Evolutionary conservation across 1,140 invertebrate genomes (phyloP).

Genomic region (Pectinophora gossypiella): DNA sequence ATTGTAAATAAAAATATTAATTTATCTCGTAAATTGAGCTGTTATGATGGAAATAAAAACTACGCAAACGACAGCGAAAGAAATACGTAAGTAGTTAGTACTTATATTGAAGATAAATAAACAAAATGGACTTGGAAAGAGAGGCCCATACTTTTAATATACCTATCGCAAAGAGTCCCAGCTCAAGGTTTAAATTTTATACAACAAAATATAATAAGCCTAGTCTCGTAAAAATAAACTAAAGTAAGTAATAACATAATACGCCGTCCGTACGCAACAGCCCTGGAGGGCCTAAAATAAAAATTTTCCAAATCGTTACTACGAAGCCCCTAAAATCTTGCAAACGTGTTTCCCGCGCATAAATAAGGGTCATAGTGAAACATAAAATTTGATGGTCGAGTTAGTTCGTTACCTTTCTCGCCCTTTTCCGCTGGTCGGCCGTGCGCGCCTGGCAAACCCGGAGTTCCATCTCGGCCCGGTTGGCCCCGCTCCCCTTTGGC

Average conservation of each 20-base stretch:
- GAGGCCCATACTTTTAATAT: no score
- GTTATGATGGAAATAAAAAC: no score
- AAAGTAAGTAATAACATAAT: conserved; percentile 52
- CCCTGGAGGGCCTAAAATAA: conserved; percentile 51
- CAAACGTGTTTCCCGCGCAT: conserved; percentile 47
- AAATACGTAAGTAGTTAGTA: no score
- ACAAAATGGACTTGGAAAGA: no score
- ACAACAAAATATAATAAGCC: conserved; percentile 30
- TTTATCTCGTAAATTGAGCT: no score
- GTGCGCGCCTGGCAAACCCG: conserved; percentile 64
- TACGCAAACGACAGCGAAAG: no score
- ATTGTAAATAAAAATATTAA: no score
- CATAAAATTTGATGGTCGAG: conserved; percentile 71
- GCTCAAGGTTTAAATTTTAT: no score
- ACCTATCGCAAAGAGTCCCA: no score
- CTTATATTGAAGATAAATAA: no score
- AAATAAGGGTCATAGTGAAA: conserved; percentile 61
- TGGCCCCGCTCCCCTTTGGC: conserved; percentile 57
- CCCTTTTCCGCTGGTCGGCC: conserved; percentile 74
- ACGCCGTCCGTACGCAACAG: conserved; percentile 24
- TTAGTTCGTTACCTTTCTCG: conserved; percentile 73
- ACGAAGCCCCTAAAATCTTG: conserved; percentile 54
- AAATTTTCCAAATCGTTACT: conserved; percentile 63
- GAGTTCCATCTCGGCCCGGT: conserved; percentile 50
- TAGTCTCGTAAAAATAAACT: conserved; percentile 34